Conservation (phyloP, 1,140 invertebrate species). For the Drosophila saltans region DNA sequence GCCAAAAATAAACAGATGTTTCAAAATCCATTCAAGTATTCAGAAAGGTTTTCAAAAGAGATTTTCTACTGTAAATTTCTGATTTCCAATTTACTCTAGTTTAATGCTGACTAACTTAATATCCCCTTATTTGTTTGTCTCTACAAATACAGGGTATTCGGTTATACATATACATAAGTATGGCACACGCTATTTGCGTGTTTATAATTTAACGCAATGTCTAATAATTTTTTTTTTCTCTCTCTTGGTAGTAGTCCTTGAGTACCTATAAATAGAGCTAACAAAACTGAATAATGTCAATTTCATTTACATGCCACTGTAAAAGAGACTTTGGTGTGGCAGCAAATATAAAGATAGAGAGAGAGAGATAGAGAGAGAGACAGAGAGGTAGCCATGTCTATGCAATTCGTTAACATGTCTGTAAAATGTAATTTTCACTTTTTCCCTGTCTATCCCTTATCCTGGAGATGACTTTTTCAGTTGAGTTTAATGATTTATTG, state of each 20-base stretch:
- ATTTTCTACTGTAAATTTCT: no score
- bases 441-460: not conserved
- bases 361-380: no score
- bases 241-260: conserved; percentile 42
- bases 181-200: conserved; percentile 65
- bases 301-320: conserved; percentile 37
- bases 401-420: not conserved
- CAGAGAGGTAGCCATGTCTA: no score
- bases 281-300: conserved; percentile 32
- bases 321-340: not conserved
- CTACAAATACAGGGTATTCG: not conserved
- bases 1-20: no score
- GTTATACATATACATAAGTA: conserved; percentile 4
- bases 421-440: conserved; percentile 35
- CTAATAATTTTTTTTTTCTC: conserved; percentile 29
- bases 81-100: no score
- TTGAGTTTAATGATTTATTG: conserved; percentile 36
- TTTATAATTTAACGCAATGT: conserved; percentile 69
- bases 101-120: not conserved
- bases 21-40: no score
- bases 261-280: conserved; percentile 45
- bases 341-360: not conserved
- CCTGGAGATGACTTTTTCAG: not conserved
- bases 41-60: no score
- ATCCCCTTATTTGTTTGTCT: not conserved